Evolutionary conservation across 2,113 vertebrate species (phyloP), one percentile per base, ranked within the genome.

Genomic region (Hippocampus zosterae): DNA sequence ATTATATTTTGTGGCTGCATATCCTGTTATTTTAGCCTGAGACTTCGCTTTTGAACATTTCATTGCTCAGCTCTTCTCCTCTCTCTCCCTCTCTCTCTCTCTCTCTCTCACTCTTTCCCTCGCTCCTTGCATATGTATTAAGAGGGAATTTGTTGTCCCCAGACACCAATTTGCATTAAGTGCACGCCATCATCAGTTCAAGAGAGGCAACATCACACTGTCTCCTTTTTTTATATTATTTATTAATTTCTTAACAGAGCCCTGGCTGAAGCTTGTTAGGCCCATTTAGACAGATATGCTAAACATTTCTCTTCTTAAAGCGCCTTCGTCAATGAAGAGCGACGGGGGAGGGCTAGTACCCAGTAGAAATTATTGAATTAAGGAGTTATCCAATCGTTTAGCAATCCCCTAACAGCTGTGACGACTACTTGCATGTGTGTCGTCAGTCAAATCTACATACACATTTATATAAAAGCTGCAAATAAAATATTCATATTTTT

Each of bases 101-200:
- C 69, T 68, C 88, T 87, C 88, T 83, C 80, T 93, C 62, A 93
- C 93, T 93, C 93, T 92, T 92, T 90, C 91, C 86, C 69, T 86
- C 86, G 87, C 78, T 80, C 93, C 25, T 94, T 95, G 94, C 94
- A 94, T 97, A 95, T 95, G 93, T 95, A 96, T 97, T 97, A 96
- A 96, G 94, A 94, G 92, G 94, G 94, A 96, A 96, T 91, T 95
- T 95, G 95, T 96, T 96, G 93, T 98, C 96, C 95, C 97, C 92
- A 94, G 96, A 96, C 94, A 95, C 94, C 95, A 96, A 97, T 98
- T 97, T 98, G 92, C 95, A 98, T 98, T 96, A 96, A 97, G 95
- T 96, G 94, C 93, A 96, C 94, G 94, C 95, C 94, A 97, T 98
- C 95, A 96, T 95, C 92, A 94, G 95, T 97, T 96, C 93, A 95